Base-by-base conservation (phyloP, 2,113 vertebrate genomes). In the Amazona guildingii region DNA sequence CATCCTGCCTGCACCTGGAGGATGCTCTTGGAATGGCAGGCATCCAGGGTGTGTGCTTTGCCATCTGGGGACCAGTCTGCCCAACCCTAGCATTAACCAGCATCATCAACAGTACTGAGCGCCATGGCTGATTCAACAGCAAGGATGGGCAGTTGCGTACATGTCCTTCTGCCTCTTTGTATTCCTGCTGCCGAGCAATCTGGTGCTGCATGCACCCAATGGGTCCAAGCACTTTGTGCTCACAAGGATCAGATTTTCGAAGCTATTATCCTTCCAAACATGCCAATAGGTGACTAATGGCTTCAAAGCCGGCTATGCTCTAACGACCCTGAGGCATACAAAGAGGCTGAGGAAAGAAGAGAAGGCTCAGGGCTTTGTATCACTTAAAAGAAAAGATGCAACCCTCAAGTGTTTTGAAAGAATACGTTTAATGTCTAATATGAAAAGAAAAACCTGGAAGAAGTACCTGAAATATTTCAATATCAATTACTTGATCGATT, bases 201-300 rank as follows among this genome's bases (percentile, higher is more conserved):
- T 1, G 17, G 11, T 28, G n/a, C 7, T 46, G 61, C 5, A 0
- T 5, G 37, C 18, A 7, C 17, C 29, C 0, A 1, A 17, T 16
- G 11, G 0, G 10, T 46, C 61, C 92, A 72, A 90, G 28, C 44
- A 12, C 78, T 90, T 17, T 21, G 59, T 76, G 82, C 54, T 88
- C 67, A 33, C 70, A 70, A 43, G 69, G 83, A 81, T 63, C 43
- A 49, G 66, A 55, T 85, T 87, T 92, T 91, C 89, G 95, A 95
- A 95, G 95, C 93, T 54, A 57, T 86, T 67, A 88, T 83, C 37
- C 54, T 84, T 66, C 83, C 49, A 91, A 91, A 79, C 48, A 69
- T 52, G 66, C 80, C 77, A n/a, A n/a, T 17, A 79, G 93, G 93
- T 92, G 95, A 95, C 95, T 97, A 97, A 96, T 95, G 89, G 91